These are phyloP conservation scores for Notospermus geniculatus DNA, from an alignment of 1,140 invertebrate species.

Conservation along the genomic window DNA sequence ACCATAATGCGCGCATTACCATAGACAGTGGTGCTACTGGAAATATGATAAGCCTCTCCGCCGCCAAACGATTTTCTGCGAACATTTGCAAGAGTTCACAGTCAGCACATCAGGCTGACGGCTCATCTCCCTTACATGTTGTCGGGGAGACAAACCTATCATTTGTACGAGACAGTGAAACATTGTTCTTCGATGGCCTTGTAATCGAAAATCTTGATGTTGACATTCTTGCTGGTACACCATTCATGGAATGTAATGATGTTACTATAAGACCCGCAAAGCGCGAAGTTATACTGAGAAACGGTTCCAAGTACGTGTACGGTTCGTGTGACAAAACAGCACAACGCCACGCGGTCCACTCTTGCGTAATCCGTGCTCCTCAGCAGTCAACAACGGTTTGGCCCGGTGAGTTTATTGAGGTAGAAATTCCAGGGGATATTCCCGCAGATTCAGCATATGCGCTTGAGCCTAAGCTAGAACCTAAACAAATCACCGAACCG, in stretches of 20 bases:
- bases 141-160: slow-evolving; percentile 12
- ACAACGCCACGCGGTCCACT: too few relatives aligned
- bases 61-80: slow-evolving; percentile 12
- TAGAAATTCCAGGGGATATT: too few relatives aligned
- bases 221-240: slow-evolving; percentile 20
- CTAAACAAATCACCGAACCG: too few relatives aligned
- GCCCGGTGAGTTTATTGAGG: too few relatives aligned
- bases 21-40: too few relatives aligned
- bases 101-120: slow-evolving; percentile 23
- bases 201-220: slow-evolving; percentile 25
- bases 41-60: slow-evolving; percentile 18
- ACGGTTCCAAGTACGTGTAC: too few relatives aligned
- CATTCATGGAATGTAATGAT: slow-evolving; percentile 8
- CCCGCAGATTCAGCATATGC: too few relatives aligned
- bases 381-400: too few relatives aligned
- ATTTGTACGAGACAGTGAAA: slow-evolving; percentile 11
- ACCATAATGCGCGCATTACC: too few relatives aligned
- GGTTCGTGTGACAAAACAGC: too few relatives aligned
- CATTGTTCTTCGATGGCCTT: slow-evolving; percentile 17
- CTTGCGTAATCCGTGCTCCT: too few relatives aligned
- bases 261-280: slow-evolving; percentile 6
- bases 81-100: slow-evolving; percentile 18
- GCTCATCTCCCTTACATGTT: slow-evolving; percentile 18
- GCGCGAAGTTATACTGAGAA: not conserved
- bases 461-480: too few relatives aligned